Base-by-base conservation (phyloP, 2,888 invertebrate species). In the Perizoma affinitatum region DNA sequence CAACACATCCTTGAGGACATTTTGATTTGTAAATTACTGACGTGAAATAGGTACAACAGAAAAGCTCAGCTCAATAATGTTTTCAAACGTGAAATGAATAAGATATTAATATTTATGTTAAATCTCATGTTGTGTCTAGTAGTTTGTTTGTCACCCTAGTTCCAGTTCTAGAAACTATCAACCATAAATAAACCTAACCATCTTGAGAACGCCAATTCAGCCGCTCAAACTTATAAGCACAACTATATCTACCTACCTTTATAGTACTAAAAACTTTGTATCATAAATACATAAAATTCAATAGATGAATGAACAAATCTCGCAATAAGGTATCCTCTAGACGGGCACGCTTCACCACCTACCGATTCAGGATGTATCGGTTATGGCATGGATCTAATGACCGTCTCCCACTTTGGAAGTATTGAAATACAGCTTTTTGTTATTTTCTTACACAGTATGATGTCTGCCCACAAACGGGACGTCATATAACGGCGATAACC, bases 371-470 rank as follows among this genome's bases (percentile, higher is more conserved):
- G 92, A 90, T 89, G 86, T 83, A 77, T 84, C 86, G 77, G 79
- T 88, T 91, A 91, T 90, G 92, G 90, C 82, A 78, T 80, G 85
- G 85, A 79, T 88, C 91, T 91, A 92, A 92, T 90, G 92, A 90
- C 88, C 80, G 83, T 75, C 77, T 83, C 90, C 88, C 77, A 77
- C 71, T 87, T 86, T 83, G 88, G 88, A 72, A 69, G 75, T 80
- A 83, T 81, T 82, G 82, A 83, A 80, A 79, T 80, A 77, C 90
- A 68, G 75, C 80, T 91, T 90, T 89, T 90, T 91, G 75, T 80
- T 53, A 66, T 63, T 75, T 90, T 88, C 88, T 88, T 88, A 82
- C 79, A 70, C 73, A 70, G 76, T 76, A 75, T 74, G 73, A 78
- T 75, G 81, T 76, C 78, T 78, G 80, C 76, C 48, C 78, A 80